A percentile compares a stretch with the other conserved stretches of the same genome.
Conservation (phyloP, 2,113 vertebrate species). For the Cairina moschata region DNA sequence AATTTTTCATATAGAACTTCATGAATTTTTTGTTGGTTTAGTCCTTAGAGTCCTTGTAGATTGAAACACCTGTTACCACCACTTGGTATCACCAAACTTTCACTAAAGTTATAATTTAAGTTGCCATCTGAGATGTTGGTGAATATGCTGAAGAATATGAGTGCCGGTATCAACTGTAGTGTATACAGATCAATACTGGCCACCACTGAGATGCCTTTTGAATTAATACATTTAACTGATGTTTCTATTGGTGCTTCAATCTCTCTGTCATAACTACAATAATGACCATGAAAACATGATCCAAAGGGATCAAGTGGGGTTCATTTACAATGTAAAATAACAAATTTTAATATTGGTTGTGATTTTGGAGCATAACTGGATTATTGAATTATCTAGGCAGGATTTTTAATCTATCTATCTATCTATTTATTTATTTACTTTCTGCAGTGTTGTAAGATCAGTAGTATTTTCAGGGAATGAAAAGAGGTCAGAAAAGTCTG, state of each 20-base stretch:
- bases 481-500: not conserved
- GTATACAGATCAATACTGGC: not conserved
- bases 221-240: not conserved
- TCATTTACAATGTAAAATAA: not conserved
- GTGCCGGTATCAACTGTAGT: not conserved
- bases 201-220: not conserved
- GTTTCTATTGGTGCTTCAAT: not conserved
- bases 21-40: not conserved
- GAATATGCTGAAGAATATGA: not conserved
- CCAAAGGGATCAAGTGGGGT: not conserved
- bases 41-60: not conserved
- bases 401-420: not conserved
- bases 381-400: not conserved
- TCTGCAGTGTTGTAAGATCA: not conserved
- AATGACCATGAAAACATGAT: not conserved
- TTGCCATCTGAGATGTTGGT: not conserved
- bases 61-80: not conserved
- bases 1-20: not conserved
- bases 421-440: too few relatives aligned
- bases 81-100: not conserved
- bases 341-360: fast-evolving
- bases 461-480: not conserved
- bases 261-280: not conserved
- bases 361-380: not conserved
- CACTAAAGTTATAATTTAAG: not conserved